These are phyloP conservation scores for Microdon myrmicae DNA, from an alignment of 2,888 invertebrate species.

Conservation along the genomic window DNA sequence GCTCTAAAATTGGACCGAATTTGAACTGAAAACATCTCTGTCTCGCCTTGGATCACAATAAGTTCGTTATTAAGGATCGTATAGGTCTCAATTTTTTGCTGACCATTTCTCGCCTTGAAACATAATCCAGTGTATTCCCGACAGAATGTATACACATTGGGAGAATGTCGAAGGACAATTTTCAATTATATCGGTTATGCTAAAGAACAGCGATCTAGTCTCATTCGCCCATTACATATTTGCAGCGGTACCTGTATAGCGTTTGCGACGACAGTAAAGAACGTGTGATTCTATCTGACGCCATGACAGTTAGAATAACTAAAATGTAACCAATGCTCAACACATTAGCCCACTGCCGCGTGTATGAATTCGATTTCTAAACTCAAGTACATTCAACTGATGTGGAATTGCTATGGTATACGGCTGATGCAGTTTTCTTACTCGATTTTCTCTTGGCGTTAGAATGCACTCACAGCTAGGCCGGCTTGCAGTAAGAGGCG, in stretches of 20 bases:
- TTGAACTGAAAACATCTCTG: slow-evolving; percentile 94
- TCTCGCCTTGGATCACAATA: slow-evolving; percentile 87
- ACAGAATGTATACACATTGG: slow-evolving; percentile 94
- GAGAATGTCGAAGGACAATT: slow-evolving; percentile 92
- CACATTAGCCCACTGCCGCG: too few relatives aligned
- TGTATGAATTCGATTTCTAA: too few relatives aligned
- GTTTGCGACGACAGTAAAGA: too few relatives aligned
- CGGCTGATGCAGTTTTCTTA: too few relatives aligned
- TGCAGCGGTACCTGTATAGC: slow-evolving; percentile 85
- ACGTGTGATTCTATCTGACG: too few relatives aligned
- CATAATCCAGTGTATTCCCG: slow-evolving; percentile 85
- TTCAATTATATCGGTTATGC: slow-evolving; percentile 84
- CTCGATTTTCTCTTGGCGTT: too few relatives aligned
- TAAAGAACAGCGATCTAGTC: slow-evolving; percentile 93
- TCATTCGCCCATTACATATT: slow-evolving; percentile 93
- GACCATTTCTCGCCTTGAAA: slow-evolving; percentile 82
- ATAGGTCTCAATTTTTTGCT: slow-evolving; percentile 85
- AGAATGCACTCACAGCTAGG: too few relatives aligned
- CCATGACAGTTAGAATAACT: too few relatives aligned
- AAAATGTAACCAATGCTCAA: too few relatives aligned
- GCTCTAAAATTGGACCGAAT: slow-evolving; percentile 84
- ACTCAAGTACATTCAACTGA: too few relatives aligned
- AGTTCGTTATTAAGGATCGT: slow-evolving; percentile 88
- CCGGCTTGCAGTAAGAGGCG: too few relatives aligned
- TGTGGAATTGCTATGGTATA: too few relatives aligned